Evolutionary conservation across 2,113 vertebrate genomes (phyloP), one percentile per base, ranked within the genome.

Genomic region (Aspidoscelis tigris): DNA sequence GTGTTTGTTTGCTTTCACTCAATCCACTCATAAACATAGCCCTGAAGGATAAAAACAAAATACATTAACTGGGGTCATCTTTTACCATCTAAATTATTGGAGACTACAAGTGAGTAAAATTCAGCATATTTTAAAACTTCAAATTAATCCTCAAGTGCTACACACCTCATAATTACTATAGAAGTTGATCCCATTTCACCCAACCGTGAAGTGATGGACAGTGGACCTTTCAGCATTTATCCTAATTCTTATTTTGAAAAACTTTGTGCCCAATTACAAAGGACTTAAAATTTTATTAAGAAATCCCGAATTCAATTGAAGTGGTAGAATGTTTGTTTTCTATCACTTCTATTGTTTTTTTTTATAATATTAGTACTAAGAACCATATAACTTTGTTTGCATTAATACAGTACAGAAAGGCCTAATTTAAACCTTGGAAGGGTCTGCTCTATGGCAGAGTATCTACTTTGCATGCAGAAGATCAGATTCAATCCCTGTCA

Each of bases 21-120:
- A 99, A 96, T 88, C 99, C 98, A 0, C 98, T 98, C 98, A 99
- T 98, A 94, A 99, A 99, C 99, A 99, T 99, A 53, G 99, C 99
- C 94, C 99, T 99, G 82, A 64, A 44, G 47, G 86, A 80, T 64
- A 80, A 74, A 77, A 75, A 90, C 0, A 80, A 0, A 66, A 21
- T 50, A 24, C 0, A 82, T 81, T 73, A 90, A 85, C 18, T 58
- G 83, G 87, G 76, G 4, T 11, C 33, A 58, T 21, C 39, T 47
- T 21, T 24, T 39, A 71, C 9, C 43, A 71, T 61, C 21, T 47
- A 43, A 4, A 2, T 58, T 71, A 84, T 24, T n/a, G 8, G 9
- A 77, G 39, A 71, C 64, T 21, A 26, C 7, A 41, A 41, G 7
- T 53, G 11, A 24, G 55, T 43, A 69, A 69, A 16, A 43, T 55